Evolutionary conservation across 2,888 invertebrate species (phyloP), one percentile per base, ranked within the genome.

Genomic region (Apocheima hispidaria): DNA sequence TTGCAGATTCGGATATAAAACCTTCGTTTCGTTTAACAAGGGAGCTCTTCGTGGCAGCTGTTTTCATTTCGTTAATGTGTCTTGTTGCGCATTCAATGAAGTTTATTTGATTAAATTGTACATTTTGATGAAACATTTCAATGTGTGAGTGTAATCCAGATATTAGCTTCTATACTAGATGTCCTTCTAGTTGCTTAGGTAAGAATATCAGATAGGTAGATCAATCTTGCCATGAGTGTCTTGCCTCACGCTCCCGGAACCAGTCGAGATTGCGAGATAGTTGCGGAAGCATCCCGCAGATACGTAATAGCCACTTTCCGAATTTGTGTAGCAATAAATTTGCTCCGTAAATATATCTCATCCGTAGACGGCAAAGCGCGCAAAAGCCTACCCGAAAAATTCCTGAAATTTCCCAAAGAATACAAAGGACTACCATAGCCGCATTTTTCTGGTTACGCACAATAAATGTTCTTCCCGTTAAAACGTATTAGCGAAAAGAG

Each of bases 251-350:
- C n/a, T 51, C 26, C 48, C 43, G 43, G 43, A 63, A 51, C 36
- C 49, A 43, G 51, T 48, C 55, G 33, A 52, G 28, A 61, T 63
- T 58, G 66, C 63, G 62, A 57, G 38, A 52, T 48, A 38, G 23
- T 35, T 53, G 12, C 35, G 57, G 53, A 57, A 60, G 46, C 46
- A 41, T 36, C 26, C 57, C 63, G 56, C 65, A 53, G 67, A 70
- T 67, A 60, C 55, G 63, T 65, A 66, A 59, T 60, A 66, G 60
- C 67, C 64, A 68, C 70, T 73, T 63, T 68, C 66, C 54, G 51
- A 74, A 74, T 77, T 71, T 70, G 68, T 73, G 68, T 70, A 69
- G 61, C 72, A 63, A 76, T 74, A 73, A 70, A 74, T 76, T 74
- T 72, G 41, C 49, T 68, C 60, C 62, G 63, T 54, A 68, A 65